Evolutionary conservation across 2,888 invertebrate genomes (phyloP), one percentile per base, ranked within the genome.

Genomic region (Stictocephala bisonia): DNA sequence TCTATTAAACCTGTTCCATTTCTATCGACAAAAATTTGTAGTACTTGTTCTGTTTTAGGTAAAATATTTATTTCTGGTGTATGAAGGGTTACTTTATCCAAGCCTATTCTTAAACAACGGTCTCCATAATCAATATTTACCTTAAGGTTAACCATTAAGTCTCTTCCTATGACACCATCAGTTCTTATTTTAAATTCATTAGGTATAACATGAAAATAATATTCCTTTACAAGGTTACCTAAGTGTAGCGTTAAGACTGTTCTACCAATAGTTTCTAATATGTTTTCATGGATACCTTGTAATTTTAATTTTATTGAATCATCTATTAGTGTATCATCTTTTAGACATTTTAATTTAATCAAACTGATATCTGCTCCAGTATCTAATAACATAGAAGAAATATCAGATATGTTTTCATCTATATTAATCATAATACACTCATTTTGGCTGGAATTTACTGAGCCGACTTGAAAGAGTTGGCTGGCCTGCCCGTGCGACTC

Each of bases 1-100:
- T 60, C 60, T 29, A 60, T 60, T 29, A 60, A 31, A 29, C 60
- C 60, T 31, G 11, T 15, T 11, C 56, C 56, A 56, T 56, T 56
- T 24, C 11, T 1, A 15, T 56, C 26, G 13, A 56, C 56, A 24
- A 56, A 3, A 3, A 56, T 26, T 24, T 2, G 11, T 6, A 26
- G 22, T 22, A 15, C 26, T 27, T n/a, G 15, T 56, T 22, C n/a
- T n/a, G n/a, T n/a, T n/a, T n/a, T n/a, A n/a, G n/a, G n/a, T n/a
- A n/a, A n/a, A n/a, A n/a, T n/a, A n/a, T n/a, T n/a, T n/a, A n/a
- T n/a, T n/a, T n/a, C n/a, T n/a, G n/a, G n/a, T n/a, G n/a, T n/a
- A n/a, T n/a, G n/a, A n/a, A 56, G 26, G 7, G 3, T 1, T 2
- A 56, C 9, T 13, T n/a, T 20, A 13, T 56, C 11, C 11, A 56